A percentile compares a stretch with the other conserved stretches of the same genome.
These are phyloP conservation scores for Eurois occulta DNA, from an alignment of 2,888 invertebrate species.

Conservation along the genomic window DNA sequence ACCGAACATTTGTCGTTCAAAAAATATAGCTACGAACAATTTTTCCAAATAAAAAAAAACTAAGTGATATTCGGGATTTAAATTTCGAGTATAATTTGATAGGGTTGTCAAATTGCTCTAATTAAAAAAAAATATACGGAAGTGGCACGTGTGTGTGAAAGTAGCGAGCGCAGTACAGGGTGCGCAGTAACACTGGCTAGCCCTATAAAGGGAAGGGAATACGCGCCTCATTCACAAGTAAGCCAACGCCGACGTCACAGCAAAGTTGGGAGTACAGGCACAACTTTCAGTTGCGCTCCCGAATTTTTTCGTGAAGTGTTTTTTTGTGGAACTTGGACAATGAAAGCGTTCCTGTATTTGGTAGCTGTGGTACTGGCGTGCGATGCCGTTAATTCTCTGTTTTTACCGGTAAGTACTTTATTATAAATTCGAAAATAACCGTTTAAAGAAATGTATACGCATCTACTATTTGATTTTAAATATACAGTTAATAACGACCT, in stretches of 20 bases:
- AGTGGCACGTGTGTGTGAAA: slow-evolving; percentile 68
- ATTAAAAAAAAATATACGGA: slow-evolving; percentile 55
- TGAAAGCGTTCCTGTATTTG: slow-evolving; percentile 81
- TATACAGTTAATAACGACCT: neutral
- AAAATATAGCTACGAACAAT: slow-evolving; percentile 42
- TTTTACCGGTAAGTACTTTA: slow-evolving; percentile 83
- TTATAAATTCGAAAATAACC: neutral
- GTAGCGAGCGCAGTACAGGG: slow-evolving; percentile 80
- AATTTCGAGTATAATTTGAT: slow-evolving; percentile 44
- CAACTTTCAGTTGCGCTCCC: slow-evolving; percentile 75
- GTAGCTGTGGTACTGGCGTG: slow-evolving; percentile 78
- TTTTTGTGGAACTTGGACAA: slow-evolving; percentile 72
- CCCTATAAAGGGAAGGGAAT: slow-evolving; percentile 85
- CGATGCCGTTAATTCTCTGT: slow-evolving; percentile 79
- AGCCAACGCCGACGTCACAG: slow-evolving; percentile 78
- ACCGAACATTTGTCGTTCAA: slow-evolving; percentile 43
- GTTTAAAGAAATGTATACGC: neutral
- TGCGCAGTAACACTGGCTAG: slow-evolving; percentile 84
- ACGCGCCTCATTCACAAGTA: slow-evolving; percentile 86
- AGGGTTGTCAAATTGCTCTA: slow-evolving; percentile 51
- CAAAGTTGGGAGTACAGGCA: slow-evolving; percentile 69
- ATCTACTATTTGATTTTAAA: neutral
- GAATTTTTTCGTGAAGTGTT: slow-evolving; percentile 76
- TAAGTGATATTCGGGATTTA: slow-evolving; percentile 22
- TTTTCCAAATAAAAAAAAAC: slow-evolving; percentile 49